Evolutionary conservation across 1,140 invertebrate genomes (phyloP).

Genomic region (Drosophila yakuba): DNA sequence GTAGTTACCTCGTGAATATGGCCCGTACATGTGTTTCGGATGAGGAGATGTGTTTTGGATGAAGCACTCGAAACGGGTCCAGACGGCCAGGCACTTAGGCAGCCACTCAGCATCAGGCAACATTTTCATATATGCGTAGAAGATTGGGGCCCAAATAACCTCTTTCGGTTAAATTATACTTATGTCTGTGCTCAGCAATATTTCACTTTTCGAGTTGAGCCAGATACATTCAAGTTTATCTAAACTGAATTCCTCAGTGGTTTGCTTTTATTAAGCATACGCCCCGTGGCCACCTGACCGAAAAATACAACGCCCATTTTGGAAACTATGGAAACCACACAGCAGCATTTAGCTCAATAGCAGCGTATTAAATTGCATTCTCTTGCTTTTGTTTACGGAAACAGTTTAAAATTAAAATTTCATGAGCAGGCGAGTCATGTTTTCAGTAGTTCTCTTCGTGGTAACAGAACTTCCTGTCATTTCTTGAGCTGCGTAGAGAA

Average conservation of each 20-base stretch:
- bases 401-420: slow-evolving; percentile 13
- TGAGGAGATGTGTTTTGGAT: slow-evolving; percentile 12
- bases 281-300: slow-evolving; percentile 9
- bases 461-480: slow-evolving; percentile 7
- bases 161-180: slow-evolving; percentile 4
- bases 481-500: slow-evolving; percentile 13
- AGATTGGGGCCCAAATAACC: slow-evolving; percentile 3
- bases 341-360: not conserved
- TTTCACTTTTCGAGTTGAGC: slow-evolving; percentile 2
- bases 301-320: not conserved
- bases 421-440: not conserved
- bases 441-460: not conserved
- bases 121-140: slow-evolving; percentile 57
- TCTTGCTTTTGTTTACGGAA: not conserved
- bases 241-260: slow-evolving; percentile 23
- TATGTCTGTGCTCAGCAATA: slow-evolving; percentile 3
- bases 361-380: not conserved
- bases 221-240: slow-evolving; percentile 16
- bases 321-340: not conserved
- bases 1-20: slow-evolving; percentile 73
- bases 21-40: slow-evolving; percentile 28
- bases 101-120: slow-evolving; percentile 56
- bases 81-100: slow-evolving; percentile 54
- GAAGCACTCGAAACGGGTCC: slow-evolving; percentile 27
- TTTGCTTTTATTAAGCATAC: slow-evolving; percentile 14